Evolutionary conservation across 1,140 invertebrate genomes (phyloP).

Genomic region (Archivesica marissinica): DNA sequence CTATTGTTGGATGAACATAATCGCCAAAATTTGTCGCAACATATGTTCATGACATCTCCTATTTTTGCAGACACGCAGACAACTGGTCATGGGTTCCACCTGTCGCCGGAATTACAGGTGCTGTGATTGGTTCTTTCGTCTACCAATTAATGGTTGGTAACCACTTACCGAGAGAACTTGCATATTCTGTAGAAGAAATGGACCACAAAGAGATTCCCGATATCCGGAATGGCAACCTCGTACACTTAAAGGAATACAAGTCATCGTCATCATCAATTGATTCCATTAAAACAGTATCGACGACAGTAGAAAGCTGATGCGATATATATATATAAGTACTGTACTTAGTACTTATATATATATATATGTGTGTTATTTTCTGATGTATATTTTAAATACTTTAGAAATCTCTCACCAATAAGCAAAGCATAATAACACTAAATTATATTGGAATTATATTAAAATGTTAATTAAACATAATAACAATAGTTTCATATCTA

Average conservation of each 20-base stretch:
- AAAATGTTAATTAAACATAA: no score
- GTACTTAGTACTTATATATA: no score
- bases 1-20: no score
- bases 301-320: background rate
- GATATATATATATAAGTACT: no score
- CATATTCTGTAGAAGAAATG: background rate
- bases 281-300: conserved; percentile 12
- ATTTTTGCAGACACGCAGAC: background rate
- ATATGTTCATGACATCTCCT: background rate
- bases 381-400: no score
- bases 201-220: background rate
- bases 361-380: no score
- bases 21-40: no score
- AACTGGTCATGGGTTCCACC: conserved; percentile 47
- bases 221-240: background rate
- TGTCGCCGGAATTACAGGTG: conserved; percentile 18
- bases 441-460: no score
- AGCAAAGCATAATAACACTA: no score
- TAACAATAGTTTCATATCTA: no score
- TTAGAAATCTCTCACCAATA: no score
- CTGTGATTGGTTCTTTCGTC: conserved; percentile 30
- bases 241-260: conserved; percentile 36
- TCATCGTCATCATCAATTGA: conserved; percentile 9
- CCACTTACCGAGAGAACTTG: background rate
- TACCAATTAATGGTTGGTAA: conserved; percentile 58